Base-by-base conservation (phyloP, 1,140 invertebrate species). In the Drosophila gunungcola region DNA sequence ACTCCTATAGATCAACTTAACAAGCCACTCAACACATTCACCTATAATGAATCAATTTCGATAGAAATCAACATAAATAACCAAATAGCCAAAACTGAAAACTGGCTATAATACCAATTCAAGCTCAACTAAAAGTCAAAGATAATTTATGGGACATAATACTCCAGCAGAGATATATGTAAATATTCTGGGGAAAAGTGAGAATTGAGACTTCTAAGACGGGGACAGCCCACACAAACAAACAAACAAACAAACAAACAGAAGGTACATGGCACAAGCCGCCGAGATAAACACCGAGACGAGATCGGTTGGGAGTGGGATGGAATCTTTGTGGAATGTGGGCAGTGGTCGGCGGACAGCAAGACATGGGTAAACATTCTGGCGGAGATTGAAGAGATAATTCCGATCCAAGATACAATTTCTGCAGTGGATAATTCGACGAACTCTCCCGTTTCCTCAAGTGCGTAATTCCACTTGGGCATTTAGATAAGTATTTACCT, bases 201-300 rank as follows among this genome's bases (percentile, higher is more conserved):
- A 38, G 38, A 67, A 16, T 21, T n/a, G 38, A 67, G 63, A 36
- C 11, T 36, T 43, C 46, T 16, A 13, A 32, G 61, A 53, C 25
- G 42, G 48, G 21, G 57, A 46, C 42, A 38, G 36, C 36, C 58
- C 63, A 67, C 63, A 42, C 63, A 67, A 53, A n/a, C 32, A 25
- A 38, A n/a, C 32, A 25, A 38, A 21, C 36, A 49, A 64, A 25
- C 6, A 41, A 27, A 41, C 3, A 25, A 16, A 65, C 34, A 27
- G n/a, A 32, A 11, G 46, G 9, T 21, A n/a, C 13, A 16, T 41
- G 53, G 52, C 52, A 54, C 21, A 52, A 54, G 52, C 36, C 36
- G 36, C 9, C 13, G 25, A 42, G 58, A 62, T 58, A 62, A 62
- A 60, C 38, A 62, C 36, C 3, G 10, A 13, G 16, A 57, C 3